Evolutionary conservation across 2,888 invertebrate species (phyloP).

Genomic region (Euphydryas editha): DNA sequence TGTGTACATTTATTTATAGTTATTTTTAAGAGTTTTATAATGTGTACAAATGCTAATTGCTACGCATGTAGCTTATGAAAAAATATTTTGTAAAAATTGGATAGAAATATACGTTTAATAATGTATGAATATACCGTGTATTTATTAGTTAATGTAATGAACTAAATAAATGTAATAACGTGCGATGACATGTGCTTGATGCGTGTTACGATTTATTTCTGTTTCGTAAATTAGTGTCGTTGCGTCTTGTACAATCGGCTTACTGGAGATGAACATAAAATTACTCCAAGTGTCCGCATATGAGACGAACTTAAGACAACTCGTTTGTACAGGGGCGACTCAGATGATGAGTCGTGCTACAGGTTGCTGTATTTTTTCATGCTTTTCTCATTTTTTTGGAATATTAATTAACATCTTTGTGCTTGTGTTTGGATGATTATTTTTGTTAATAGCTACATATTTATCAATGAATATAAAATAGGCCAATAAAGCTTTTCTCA

Average conservation of each 20-base stretch:
- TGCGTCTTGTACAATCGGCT: conserved; percentile 34
- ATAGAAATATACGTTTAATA: no score
- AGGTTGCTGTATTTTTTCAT: conserved; percentile 33
- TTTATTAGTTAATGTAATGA: background rate
- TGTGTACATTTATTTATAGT: no score
- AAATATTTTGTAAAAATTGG: no score
- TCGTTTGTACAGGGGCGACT: conserved; percentile 60
- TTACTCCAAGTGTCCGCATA: conserved; percentile 59
- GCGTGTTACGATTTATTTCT: conserved; percentile 26
- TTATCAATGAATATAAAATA: no score
- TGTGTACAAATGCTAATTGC: no score
- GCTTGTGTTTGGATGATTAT: no score
- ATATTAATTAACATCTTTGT: no score
- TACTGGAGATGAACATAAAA: conserved; percentile 63
- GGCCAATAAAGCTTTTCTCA: no score
- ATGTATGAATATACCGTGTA: background rate
- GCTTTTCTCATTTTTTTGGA: background rate
- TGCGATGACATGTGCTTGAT: background rate
- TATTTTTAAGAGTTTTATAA: no score
- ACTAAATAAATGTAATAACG: conserved; percentile 17
- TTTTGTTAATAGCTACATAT: no score
- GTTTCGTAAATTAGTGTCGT: conserved; percentile 26
- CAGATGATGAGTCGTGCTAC: conserved; percentile 53
- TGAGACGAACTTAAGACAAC: conserved; percentile 59
- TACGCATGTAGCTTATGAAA: no score